Evolutionary conservation across 2,888 invertebrate species (phyloP), one percentile per base, ranked within the genome.

Genomic region (Drosophila flavopinicola): DNA sequence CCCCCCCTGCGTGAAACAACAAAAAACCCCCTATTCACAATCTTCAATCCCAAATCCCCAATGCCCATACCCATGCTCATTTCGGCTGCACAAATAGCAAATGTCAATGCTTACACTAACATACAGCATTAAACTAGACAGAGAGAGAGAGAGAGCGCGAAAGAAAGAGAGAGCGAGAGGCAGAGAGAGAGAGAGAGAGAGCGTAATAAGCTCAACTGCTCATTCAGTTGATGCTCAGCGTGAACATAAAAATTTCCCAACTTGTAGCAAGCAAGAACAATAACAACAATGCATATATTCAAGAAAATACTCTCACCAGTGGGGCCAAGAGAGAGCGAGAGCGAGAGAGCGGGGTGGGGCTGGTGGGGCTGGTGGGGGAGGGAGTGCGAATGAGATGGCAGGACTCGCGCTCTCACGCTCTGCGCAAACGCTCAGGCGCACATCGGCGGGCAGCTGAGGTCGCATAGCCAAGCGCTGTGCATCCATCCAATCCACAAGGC

Each of bases 241-340:
- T n/a, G n/a, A n/a, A n/a, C n/a, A n/a, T n/a, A 33, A 58, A 56
- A 66, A 74, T 70, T 60, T 74, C 75, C 63, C 75, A 70, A 63
- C 74, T 74, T 74, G 61, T 61, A 69, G 54, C 47, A 54, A 73
- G 33, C 38, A 33, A 49, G 35, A 64, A 59, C 51, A 64, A 68
- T 29, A 37, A 59, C 59, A 63, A 38, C n/a, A n/a, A n/a, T n/a
- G n/a, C n/a, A n/a, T n/a, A n/a, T n/a, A n/a, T 37, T 38, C 20
- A 29, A 32, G 32, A 68, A 53, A 64, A 58, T 65, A 47, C 54
- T 33, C 59, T 54, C 32, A n/a, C n/a, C n/a, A n/a, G n/a, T n/a
- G n/a, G n/a, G n/a, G n/a, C n/a, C n/a, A 6, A 17, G 20, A 27
- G 17, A 20, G 10, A 1, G 33, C 2, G 51, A 11, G 15, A 11